A percentile compares a stretch with the other conserved stretches of the same genome.
Conservation (phyloP, 1,140 invertebrate genomes). For the Phthorimaea operculella region DNA sequence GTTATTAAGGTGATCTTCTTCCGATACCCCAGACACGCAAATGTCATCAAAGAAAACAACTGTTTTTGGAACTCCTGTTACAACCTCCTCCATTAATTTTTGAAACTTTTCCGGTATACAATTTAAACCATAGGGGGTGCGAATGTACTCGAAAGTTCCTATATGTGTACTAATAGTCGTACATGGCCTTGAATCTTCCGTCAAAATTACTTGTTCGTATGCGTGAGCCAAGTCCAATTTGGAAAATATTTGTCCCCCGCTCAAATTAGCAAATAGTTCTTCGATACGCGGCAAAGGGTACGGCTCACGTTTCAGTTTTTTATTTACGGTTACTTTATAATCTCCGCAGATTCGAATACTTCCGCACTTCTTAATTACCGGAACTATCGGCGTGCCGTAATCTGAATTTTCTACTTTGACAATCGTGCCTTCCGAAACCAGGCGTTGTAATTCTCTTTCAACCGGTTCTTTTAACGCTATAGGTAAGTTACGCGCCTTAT, state of each 20-base stretch:
- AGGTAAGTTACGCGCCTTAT: neutral
- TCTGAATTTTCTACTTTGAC: neutral
- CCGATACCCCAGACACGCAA: neutral
- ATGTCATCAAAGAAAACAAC: conserved; percentile 5
- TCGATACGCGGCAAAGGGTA: conserved; percentile 4
- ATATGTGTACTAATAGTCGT: conserved; percentile 20
- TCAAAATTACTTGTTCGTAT: conserved; percentile 3
- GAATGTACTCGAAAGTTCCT: conserved; percentile 20
- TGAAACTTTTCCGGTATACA: conserved; percentile 19
- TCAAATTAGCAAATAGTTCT: neutral
- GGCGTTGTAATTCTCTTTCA: neutral
- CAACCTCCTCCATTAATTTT: conserved; percentile 14
- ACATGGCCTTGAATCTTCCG: neutral
- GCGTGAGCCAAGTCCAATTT: conserved; percentile 3
- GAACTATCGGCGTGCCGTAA: conserved; percentile 2
- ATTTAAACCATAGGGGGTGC: conserved; percentile 17
- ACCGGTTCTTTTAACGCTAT: neutral
- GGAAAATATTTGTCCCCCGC: neutral
- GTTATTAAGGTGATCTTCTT: neutral
- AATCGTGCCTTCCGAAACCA: neutral
- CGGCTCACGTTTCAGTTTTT: neutral
- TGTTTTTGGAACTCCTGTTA: neutral
- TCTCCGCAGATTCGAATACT: conserved; percentile 6
- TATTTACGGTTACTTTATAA: conserved; percentile 4
- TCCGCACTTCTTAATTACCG: neutral